These are phyloP conservation scores for Synergus japonicus DNA, from an alignment of 2,888 invertebrate genomes.

Conservation along the genomic window DNA sequence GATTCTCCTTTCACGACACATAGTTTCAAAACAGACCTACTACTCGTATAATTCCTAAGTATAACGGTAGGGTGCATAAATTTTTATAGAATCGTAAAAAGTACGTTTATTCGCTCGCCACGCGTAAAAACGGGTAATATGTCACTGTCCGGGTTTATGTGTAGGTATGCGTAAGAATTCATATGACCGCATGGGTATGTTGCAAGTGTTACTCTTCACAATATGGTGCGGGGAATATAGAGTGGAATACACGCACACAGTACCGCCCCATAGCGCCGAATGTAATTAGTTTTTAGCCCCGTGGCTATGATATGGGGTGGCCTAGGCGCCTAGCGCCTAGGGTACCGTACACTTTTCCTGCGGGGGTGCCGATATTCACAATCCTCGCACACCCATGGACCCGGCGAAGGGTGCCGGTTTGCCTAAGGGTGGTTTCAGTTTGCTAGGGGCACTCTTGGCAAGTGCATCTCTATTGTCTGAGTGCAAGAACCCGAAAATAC, in stretches of 20 bases:
- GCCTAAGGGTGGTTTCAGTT: constrained; percentile 71
- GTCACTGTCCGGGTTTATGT: constrained; percentile 28
- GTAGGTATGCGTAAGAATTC: constrained; percentile 58
- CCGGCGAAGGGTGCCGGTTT: constrained; percentile 59
- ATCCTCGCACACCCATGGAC: constrained; percentile 45
- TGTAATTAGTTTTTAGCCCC: constrained; percentile 75
- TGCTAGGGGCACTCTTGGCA: constrained; percentile 71
- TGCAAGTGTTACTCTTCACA: constrained; percentile 65
- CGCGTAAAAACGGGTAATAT: constrained; percentile 24
- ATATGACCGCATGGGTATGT: constrained; percentile 62
- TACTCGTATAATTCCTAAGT: constrained; percentile 15
- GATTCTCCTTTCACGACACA: neutral
- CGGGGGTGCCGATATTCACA: constrained; percentile 54
- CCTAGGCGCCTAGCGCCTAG: constrained; percentile 59
- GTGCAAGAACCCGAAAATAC: constrained; percentile 72
- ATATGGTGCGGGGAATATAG: constrained; percentile 63
- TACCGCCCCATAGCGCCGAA: constrained; percentile 65
- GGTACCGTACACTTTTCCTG: constrained; percentile 55
- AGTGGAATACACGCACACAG: constrained; percentile 53
- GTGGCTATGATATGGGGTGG: constrained; percentile 70
- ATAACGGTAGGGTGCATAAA: constrained; percentile 13
- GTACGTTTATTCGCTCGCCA: neutral
- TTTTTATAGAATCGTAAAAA: constrained; percentile 33
- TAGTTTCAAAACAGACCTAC: constrained; percentile 16
- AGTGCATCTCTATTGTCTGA: constrained; percentile 72